Evolutionary conservation across 1,140 invertebrate species (phyloP).

Genomic region (Drosophila busckii): DNA sequence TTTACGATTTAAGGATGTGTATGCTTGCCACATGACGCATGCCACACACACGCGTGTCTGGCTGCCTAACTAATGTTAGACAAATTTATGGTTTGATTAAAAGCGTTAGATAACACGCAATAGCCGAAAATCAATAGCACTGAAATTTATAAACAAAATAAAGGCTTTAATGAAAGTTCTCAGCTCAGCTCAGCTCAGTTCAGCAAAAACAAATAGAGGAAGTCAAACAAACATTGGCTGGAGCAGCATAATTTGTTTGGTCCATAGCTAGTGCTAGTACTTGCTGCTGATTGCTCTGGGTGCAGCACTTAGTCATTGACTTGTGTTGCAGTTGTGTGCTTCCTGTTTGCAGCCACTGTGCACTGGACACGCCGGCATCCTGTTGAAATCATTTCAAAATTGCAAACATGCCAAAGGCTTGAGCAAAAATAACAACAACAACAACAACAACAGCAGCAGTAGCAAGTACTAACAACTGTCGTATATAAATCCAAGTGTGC

Average conservation of each 20-base stretch:
- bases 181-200: too few relatives aligned
- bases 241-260: constrained; percentile 42
- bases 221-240: constrained; percentile 35
- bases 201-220: constrained; percentile 42
- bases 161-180: too few relatives aligned
- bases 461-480: constrained; percentile 17
- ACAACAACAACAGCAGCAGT: constrained; percentile 25
- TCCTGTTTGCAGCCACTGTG: constrained; percentile 63
- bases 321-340: constrained; percentile 31
- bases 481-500: background rate
- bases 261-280: constrained; percentile 32
- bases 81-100: constrained; percentile 60
- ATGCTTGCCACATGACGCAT: constrained; percentile 9
- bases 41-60: constrained; percentile 23
- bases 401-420: constrained; percentile 43
- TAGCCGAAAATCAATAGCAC: constrained; percentile 27
- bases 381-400: constrained; percentile 65
- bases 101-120: constrained; percentile 57
- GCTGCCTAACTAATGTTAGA: constrained; percentile 44
- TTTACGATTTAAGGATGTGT: constrained; percentile 62
- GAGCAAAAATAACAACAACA: constrained; percentile 13
- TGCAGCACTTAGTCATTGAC: constrained; percentile 30
- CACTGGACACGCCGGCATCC: constrained; percentile 62
- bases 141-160: background rate
- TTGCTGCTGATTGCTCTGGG: constrained; percentile 28